Evolutionary conservation across 2,888 invertebrate species (phyloP), one percentile per base, ranked within the genome.

Genomic region (Spisula solida): DNA sequence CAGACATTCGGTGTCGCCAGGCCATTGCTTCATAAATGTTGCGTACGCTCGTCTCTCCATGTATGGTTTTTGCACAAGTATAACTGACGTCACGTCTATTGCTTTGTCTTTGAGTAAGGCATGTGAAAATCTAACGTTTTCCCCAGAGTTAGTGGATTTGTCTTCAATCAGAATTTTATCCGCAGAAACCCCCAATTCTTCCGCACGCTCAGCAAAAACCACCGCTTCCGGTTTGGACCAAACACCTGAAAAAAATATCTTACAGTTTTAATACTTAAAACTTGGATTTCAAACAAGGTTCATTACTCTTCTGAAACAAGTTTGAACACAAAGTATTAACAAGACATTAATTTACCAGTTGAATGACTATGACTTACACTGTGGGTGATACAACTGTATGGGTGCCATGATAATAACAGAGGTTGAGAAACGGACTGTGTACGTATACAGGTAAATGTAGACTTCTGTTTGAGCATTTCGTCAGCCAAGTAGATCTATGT

Each of bases 11-110:
- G 91, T 70, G 14, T 92, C 91, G 6, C 88, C 93, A 5, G 94
- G 94, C 95, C 95, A 96, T 90, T 95, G 95, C 90, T 95, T 95
- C 92, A 94, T 91, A 87, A 96, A 95, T 14, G 96, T 96, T 80
- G 95, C 95, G 82, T 93, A 94, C 0, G 93, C 90, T 34, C 95
- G 89, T 31, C 95, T 91, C 70, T 95, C 95, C 95, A 96, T 95
- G 85, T 94, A 94, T 0, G 96, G 96, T 83, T 94, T 95, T 60
- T 95, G 95, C 34, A 95, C 95, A 41, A 96, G 81, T 29, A 96
- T 94, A 0, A 95, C 81, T 14, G 90, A 92, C 12, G 80, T 86
- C 5, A 94, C 86, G 0, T 88, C 51, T 10, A 92, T 87, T 0
- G 86, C 88, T 10, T 60, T 83, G 5, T 91, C 56, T 10, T 81